Conservation (phyloP, 2,888 invertebrate species). For the Craniophora ligustri region DNA sequence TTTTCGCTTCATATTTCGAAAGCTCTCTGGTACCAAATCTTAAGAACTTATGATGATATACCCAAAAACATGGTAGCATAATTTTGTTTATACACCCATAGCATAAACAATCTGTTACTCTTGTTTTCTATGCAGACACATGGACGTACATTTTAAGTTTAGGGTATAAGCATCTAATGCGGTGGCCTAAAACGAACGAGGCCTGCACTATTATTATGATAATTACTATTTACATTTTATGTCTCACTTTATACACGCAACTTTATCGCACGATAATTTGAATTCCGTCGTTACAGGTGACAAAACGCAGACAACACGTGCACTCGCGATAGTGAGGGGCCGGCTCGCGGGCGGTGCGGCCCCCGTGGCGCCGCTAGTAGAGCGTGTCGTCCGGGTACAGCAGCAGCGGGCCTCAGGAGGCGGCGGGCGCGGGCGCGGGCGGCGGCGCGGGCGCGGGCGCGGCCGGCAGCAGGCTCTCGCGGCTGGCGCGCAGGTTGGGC, state of each 20-base stretch:
- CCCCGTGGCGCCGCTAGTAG: constrained; percentile 68
- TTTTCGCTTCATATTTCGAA: constrained; percentile 33
- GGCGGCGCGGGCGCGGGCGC: constrained; percentile 41
- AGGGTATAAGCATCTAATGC: constrained; percentile 36
- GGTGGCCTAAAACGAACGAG: constrained; percentile 34
- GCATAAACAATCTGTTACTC: background rate
- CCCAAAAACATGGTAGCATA: constrained; percentile 32
- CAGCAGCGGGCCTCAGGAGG: constrained; percentile 82
- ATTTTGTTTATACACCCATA: constrained; percentile 13
- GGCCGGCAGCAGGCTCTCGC: constrained; percentile 60
- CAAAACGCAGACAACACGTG: background rate
- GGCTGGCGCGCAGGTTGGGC: constrained; percentile 92
- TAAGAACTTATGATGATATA: constrained; percentile 32
- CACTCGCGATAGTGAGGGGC: background rate
- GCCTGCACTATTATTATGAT: constrained; percentile 47
- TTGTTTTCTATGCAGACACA: background rate
- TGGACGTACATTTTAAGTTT: constrained; percentile 42
- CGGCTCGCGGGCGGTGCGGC: background rate
- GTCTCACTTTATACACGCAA: constrained; percentile 36
- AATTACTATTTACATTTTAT: constrained; percentile 50
- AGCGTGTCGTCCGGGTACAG: constrained; percentile 82
- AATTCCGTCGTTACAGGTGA: background rate
- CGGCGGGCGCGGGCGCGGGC: constrained; percentile 26
- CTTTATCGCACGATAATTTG: constrained; percentile 10
- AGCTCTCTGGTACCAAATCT: constrained; percentile 47